Base-by-base conservation (phyloP, 2,797 vertebrate genomes). In the Antennarius maculatus region DNA sequence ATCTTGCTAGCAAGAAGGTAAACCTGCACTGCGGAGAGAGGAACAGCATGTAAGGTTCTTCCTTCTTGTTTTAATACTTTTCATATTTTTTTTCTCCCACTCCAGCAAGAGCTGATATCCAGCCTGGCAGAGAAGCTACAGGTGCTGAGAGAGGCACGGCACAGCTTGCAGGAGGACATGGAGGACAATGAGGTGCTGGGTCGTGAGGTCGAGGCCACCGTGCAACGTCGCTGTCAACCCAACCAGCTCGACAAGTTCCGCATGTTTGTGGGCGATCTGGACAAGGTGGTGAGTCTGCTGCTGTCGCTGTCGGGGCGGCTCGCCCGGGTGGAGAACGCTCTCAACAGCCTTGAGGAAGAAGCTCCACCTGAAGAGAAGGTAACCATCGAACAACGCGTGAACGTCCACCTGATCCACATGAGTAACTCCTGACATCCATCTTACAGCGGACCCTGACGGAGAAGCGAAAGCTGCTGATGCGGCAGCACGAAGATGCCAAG, bases 201-300 rank as follows among this genome's bases (percentile, higher is more conserved):
- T 0, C 92, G 94, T 0, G 94, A 97, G 70, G 96, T 98, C 72
- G 96, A 99, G 86, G 91, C 91, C 71, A 88, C 93, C 0, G 96
- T 95, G 57, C 95, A 95, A 85, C 89, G 91, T 0, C 92, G 95
- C 76, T 98, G 97, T 88, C 95, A 91, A 71, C 92, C 96, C 81
- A 96, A 96, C 39, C 95, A 98, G 85, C 94, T 96, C 0, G 97
- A 98, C 87, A 97, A 96, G 87, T 99, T 97, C 86, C 90, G 94
- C 41, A 98, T 97, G 97, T 98, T 99, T 50, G 93, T 97, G 1
- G 96, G 97, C 0, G 97, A 99, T 86, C 91, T 98, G 86, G 97
- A 99, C 91, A 99, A 98, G 89, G 96, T 98, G 83, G 96, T 99
- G 70, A 98, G 96, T 76, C 94, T 99, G 23, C 91, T 98, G 73